Percentiles rank a stretch among this genome's conserved stretches.
Evolutionary conservation across 2,888 invertebrate species (phyloP).

Genomic region (Yponomeuta plumbellus): DNA sequence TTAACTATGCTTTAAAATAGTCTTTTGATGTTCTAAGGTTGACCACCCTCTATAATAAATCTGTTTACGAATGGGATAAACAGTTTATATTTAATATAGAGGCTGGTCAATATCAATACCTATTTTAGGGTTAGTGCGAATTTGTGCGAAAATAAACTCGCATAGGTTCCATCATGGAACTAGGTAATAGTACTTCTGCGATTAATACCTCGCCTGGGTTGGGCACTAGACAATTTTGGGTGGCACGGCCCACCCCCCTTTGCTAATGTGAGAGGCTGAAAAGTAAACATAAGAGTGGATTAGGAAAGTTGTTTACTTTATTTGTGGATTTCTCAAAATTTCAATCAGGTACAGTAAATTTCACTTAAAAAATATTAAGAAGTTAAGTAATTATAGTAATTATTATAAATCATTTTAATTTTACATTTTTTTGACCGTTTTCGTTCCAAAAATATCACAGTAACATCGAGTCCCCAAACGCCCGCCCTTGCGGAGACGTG

Average conservation of each 20-base stretch:
- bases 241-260: not conserved
- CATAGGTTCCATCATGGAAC: no score
- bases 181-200: no score
- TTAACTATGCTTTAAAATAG: no score
- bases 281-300: not conserved
- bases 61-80: no score
- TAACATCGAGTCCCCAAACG: conserved; percentile 35
- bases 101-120: no score
- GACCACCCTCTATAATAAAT: no score
- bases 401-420: conserved; percentile 33
- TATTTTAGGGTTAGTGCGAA: no score
- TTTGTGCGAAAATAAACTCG: no score
- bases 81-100: no score
- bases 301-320: conserved; percentile 50
- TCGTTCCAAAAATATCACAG: conserved; percentile 58
- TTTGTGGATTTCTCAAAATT: conserved; percentile 61
- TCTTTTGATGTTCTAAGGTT: no score
- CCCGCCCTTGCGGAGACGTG: not conserved
- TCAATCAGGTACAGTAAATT: conserved; percentile 62
- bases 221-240: no score
- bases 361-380: conserved; percentile 45
- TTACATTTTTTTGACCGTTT: conserved; percentile 61
- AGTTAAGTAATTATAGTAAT: not conserved
- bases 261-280: not conserved
- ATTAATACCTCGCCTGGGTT: no score